phyloP scores from a whole-genome alignment of 64 coral and sea anemone genomes.

The Porites lutea region DNA sequence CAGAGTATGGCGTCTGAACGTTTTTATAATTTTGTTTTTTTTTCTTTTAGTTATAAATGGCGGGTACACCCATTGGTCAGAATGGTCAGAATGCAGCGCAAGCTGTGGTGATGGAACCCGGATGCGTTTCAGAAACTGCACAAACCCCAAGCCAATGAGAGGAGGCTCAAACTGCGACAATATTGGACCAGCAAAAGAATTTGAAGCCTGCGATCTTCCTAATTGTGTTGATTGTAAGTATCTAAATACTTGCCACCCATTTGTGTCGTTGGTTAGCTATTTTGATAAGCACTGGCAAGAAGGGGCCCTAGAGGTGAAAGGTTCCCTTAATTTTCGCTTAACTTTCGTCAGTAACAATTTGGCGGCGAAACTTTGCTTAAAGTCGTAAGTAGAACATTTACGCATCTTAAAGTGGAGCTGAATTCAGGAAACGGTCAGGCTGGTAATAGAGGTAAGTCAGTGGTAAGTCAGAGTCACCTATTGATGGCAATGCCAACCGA shows the following conservation, averaged over 20 bases:
- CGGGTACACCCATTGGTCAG: conserved; percentile 17
- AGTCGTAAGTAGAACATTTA: too few species aligned
- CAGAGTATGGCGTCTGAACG: background rate
- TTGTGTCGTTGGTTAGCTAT: too few species aligned
- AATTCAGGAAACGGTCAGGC: too few species aligned
- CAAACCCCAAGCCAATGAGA: conserved; percentile 23
- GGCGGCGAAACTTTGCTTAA: too few species aligned
- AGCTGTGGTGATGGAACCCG: conserved; percentile 20
- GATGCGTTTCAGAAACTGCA: conserved; percentile 8
- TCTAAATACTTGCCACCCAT: background rate
- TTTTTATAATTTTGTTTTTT: background rate
- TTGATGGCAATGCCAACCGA: too few species aligned
- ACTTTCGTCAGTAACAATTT: too few species aligned
- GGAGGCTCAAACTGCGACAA: conserved; percentile 24
- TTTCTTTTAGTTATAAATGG: conserved; percentile 29
- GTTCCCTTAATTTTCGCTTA: too few species aligned
- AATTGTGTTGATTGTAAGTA: background rate
- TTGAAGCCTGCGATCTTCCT: background rate
- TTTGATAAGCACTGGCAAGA: too few species aligned
- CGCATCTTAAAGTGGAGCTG: too few species aligned
- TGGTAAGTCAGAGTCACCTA: too few species aligned
- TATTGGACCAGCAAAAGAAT: background rate
- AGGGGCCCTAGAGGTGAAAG: too few species aligned
- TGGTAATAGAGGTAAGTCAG: too few species aligned
- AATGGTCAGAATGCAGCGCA: conserved; percentile 25